Percentiles rank a stretch among this genome's conserved stretches.
Conservation (phyloP, 2,113 vertebrate species). For the Pluvianellus socialis region DNA sequence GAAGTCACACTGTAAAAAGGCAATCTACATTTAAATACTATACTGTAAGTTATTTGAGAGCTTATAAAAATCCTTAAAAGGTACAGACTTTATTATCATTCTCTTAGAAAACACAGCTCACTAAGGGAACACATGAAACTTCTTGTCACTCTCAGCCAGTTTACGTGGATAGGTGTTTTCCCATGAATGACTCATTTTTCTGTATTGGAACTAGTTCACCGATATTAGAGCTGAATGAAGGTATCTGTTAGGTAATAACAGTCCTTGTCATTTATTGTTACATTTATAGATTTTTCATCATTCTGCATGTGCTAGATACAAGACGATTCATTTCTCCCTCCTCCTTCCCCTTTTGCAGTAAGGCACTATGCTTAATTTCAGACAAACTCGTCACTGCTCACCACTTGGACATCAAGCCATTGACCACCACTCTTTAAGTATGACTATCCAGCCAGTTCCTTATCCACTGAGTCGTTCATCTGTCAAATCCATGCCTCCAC, state of each 20-base stretch:
- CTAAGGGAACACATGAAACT: neutral
- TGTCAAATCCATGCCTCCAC: no score
- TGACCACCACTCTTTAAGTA: no score
- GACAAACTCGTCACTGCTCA: neutral
- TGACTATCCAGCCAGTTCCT: no score
- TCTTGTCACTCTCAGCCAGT: neutral
- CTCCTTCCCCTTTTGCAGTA: neutral
- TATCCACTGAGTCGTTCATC: no score
- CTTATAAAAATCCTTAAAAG: neutral
- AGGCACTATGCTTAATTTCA: neutral
- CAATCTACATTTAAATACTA: neutral
- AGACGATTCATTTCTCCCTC: neutral
- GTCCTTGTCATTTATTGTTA: neutral
- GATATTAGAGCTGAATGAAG: neutral
- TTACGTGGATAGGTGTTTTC: neutral
- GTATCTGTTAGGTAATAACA: neutral
- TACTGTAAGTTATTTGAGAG: neutral
- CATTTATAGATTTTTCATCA: neutral
- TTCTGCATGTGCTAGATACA: neutral
- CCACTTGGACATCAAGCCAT: no score
- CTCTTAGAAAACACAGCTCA: neutral
- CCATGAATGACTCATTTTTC: neutral
- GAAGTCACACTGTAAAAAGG: neutral
- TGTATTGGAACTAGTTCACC: neutral
- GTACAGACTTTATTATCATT: neutral